Conservation (phyloP, 2,113 vertebrate species). For the Mandrillus leucophaeus region DNA sequence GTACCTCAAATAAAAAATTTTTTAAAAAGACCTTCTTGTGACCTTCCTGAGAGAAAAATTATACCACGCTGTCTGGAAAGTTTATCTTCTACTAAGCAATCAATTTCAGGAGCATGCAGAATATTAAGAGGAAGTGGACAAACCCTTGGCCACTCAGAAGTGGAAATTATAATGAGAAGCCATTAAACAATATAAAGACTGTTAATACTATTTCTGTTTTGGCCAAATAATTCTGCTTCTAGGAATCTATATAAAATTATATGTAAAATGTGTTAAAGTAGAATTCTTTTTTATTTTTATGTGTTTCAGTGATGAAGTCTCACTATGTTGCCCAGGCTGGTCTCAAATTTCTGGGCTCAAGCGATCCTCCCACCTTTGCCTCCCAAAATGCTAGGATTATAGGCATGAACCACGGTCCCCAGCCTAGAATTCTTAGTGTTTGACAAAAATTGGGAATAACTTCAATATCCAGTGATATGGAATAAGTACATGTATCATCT, state of each 20-base stretch:
- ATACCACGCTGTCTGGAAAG: background rate
- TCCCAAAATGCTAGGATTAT: too few relatives aligned
- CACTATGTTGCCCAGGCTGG: too few relatives aligned
- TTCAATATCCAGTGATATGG: background rate
- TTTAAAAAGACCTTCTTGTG: background rate
- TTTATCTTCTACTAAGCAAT: background rate
- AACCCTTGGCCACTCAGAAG: background rate
- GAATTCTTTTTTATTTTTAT: background rate
- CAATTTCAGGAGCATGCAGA: background rate
- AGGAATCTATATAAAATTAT: background rate
- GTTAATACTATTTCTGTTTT: background rate
- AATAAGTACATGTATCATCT: rapidly evolving
- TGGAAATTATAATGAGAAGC: background rate
- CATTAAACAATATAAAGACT: background rate
- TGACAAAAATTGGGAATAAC: background rate
- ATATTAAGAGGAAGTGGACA: background rate
- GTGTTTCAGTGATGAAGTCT: too few relatives aligned
- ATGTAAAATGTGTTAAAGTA: background rate
- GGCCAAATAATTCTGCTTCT: background rate
- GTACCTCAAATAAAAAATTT: too few relatives aligned
- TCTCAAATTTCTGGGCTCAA: too few relatives aligned
- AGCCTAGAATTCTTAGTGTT: background rate
- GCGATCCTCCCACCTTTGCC: too few relatives aligned
- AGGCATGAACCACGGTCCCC: too few relatives aligned
- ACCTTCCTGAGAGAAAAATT: background rate